These are phyloP conservation scores for Apamea monoglypha DNA, from an alignment of 2,888 invertebrate species.

Conservation along the genomic window DNA sequence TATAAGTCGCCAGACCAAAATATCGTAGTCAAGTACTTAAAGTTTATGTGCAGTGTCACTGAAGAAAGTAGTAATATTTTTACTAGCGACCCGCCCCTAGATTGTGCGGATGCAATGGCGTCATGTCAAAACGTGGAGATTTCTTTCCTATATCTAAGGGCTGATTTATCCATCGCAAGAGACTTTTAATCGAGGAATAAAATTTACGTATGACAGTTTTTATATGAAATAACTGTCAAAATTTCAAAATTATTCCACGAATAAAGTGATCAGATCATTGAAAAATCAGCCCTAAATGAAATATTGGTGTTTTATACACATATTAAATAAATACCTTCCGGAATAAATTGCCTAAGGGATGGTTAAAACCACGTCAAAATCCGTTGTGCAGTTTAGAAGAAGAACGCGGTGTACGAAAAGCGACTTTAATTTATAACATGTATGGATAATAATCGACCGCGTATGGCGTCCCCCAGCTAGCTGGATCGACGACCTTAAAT, in stretches of 20 bases:
- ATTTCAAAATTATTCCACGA: too few relatives aligned
- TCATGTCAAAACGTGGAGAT: not conserved
- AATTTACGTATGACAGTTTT: too few relatives aligned
- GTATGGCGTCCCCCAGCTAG: too few relatives aligned
- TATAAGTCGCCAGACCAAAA: not conserved
- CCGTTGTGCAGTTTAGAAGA: not conserved
- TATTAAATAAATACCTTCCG: not conserved
- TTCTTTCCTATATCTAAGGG: not conserved
- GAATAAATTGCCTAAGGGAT: not conserved
- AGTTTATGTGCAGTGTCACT: not conserved
- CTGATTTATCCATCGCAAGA: too few relatives aligned
- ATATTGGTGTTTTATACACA: not conserved
- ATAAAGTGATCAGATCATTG: too few relatives aligned
- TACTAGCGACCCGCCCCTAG: not conserved
- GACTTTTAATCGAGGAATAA: too few relatives aligned
- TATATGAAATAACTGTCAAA: too few relatives aligned
- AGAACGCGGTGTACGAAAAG: not conserved
- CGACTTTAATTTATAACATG: too few relatives aligned
- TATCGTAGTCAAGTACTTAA: not conserved
- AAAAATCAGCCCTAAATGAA: not conserved
- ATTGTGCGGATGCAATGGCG: not conserved
- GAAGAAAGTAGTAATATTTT: not conserved
- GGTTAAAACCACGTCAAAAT: not conserved
- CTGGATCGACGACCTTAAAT: too few relatives aligned
- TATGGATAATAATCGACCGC: too few relatives aligned